These are phyloP conservation scores for Hesperophylax magnus DNA, from an alignment of 1,140 invertebrate genomes.

Conservation along the genomic window DNA sequence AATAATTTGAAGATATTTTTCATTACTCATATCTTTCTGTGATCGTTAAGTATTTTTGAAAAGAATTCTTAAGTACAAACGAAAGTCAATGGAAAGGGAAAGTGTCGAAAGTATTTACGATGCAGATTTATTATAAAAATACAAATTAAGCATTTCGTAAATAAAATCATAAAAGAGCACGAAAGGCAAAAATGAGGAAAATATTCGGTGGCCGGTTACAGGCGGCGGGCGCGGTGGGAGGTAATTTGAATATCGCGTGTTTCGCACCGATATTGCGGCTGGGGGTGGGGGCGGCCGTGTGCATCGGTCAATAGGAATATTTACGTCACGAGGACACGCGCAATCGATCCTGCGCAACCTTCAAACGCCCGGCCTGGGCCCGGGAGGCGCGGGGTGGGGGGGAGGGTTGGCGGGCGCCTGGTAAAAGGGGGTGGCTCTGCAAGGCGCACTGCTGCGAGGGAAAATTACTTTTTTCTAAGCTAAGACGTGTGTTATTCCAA, in stretches of 20 bases:
- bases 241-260: conserved; percentile 49
- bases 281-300: conserved; percentile 42
- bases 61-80: no score
- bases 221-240: background rate
- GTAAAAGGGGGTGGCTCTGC: background rate
- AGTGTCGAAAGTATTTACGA: background rate
- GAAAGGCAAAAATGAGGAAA: conserved; percentile 36
- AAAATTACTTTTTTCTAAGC: conserved; percentile 9
- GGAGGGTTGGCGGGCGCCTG: background rate
- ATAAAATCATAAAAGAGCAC: conserved; percentile 38
- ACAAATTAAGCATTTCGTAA: background rate
- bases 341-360: conserved; percentile 56
- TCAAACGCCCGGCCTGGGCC: conserved; percentile 45
- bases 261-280: conserved; percentile 36
- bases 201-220: background rate
- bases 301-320: conserved; percentile 57
- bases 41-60: no score
- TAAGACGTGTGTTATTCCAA: conserved; percentile 6
- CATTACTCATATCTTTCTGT: no score
- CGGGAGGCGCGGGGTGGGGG: background rate
- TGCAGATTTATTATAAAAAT: background rate
- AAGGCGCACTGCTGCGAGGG: conserved; percentile 15
- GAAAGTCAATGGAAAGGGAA: no score
- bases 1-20: no score
- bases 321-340: conserved; percentile 55